Percentiles rank a stretch among this genome's conserved stretches.
Conservation (phyloP, 1,140 invertebrate genomes). For the Drosophila miranda region DNA sequence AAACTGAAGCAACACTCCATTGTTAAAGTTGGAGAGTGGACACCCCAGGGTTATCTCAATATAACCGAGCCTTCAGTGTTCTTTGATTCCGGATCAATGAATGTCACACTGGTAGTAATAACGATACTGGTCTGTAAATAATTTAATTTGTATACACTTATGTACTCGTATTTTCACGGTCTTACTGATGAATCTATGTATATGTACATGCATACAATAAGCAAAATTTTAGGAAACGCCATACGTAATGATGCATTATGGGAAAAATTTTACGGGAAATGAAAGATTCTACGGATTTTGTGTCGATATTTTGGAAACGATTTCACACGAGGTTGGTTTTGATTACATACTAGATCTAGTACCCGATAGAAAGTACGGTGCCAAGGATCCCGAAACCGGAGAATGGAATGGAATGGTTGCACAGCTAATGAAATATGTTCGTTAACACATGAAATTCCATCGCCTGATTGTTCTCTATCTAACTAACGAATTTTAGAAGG, state of each 20-base stretch:
- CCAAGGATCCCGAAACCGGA: conserved; percentile 92
- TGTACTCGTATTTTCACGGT: not conserved
- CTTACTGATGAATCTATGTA: not conserved
- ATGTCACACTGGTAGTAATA: conserved; percentile 89
- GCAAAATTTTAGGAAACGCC: conserved; percentile 90
- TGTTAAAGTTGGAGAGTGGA: conserved; percentile 90
- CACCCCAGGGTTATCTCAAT: conserved; percentile 88
- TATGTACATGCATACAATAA: not conserved
- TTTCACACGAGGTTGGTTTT: conserved; percentile 94
- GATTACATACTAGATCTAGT: conserved; percentile 95
- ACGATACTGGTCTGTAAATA: conserved; percentile 68
- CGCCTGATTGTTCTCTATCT: not conserved
- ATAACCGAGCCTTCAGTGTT: conserved; percentile 93
- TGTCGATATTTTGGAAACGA: conserved; percentile 95
- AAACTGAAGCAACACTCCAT: conserved; percentile 91
- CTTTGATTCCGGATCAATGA: conserved; percentile 90
- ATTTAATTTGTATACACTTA: not conserved
- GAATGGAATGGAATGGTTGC: conserved; percentile 96
- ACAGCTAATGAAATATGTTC: conserved; percentile 79
- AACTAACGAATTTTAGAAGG: conserved; percentile 84
- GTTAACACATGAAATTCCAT: not conserved
- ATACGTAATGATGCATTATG: conserved; percentile 96
- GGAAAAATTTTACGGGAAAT: conserved; percentile 92
- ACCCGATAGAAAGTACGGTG: conserved; percentile 97
- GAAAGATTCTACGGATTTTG: conserved; percentile 97